Evolutionary conservation across 2,113 vertebrate genomes (phyloP), one percentile per base, ranked within the genome.

Genomic region (Oncorhynchus gorbuscha): DNA sequence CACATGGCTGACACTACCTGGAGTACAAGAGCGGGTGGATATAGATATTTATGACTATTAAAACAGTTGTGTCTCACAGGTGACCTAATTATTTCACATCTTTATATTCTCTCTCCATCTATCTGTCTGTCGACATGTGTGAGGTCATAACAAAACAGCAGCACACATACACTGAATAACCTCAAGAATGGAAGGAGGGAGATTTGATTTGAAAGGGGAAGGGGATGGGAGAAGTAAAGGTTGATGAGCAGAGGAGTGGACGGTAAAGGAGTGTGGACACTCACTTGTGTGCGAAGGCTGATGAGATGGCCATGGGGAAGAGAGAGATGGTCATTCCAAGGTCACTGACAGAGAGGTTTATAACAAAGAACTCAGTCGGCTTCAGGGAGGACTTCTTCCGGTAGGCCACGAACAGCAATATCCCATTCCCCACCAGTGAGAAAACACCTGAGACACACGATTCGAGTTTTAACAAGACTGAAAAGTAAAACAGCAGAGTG

Each of bases 281-380:
- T 90, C 87, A 96, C 95, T 92, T 95, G 92, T 97, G 95, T 64
- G 92, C 83, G 59, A 93, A 95, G 73, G 93, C 81, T 69, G 95
- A 96, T 0, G 94, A 84, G 22, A 93, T 91, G 61, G 95, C 94
- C 67, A 95, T 71, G 7, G 95, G 95, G 68, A 96, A 95, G 48
- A 96, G 93, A 0, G 82, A 93, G 65, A 92, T 66, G 0, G 94
- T 95, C 95, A 95, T 96, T 75, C 93, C 84, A 73, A 96, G 88
- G 86, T 96, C 95, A 49, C 95, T 96, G 92, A 97, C 81, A 72
- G 95, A 93, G 71, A 96, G 88, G 80, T 95, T 97, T 66, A 95
- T 86, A 0, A 96, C 93, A 83, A 97, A 97, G 86, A 94, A 93
- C 90, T 96, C 94, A 0, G 95, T 94, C 3, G 95, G 95, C 81